Conservation (phyloP, 1,140 invertebrate species). For the Cydia amplana region DNA sequence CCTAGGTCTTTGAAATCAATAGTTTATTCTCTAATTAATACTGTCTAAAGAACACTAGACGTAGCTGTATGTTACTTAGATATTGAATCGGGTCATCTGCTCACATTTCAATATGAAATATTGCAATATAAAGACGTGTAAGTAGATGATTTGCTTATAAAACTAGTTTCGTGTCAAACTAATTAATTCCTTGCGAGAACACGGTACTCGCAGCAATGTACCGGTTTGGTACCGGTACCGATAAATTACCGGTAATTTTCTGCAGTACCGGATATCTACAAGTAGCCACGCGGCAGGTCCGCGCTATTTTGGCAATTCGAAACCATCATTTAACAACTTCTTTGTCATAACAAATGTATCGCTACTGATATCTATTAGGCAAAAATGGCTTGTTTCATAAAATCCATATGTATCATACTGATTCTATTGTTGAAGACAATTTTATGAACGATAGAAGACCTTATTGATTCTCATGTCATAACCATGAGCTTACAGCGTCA, state of each 20-base stretch:
- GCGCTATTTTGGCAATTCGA: neutral
- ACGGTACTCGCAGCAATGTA: neutral
- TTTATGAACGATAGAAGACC: no score
- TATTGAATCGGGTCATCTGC: neutral
- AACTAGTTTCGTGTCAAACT: slow-evolving; percentile 6
- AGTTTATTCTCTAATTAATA: neutral
- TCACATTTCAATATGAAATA: neutral
- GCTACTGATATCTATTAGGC: neutral
- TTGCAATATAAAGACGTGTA: neutral
- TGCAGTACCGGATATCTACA: neutral
- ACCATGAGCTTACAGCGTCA: no score
- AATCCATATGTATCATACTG: no score
- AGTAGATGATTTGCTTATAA: neutral
- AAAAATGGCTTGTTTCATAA: no score
- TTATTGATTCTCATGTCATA: no score
- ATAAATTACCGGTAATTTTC: no score
- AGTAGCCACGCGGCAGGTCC: neutral
- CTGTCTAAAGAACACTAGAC: neutral
- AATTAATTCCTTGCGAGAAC: neutral
- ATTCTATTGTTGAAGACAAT: no score
- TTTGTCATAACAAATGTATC: no score
- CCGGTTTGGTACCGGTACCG: neutral
- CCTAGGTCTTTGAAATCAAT: slow-evolving; percentile 2
- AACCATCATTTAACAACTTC: neutral
- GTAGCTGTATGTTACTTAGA: neutral